phyloP scores from a whole-genome alignment of 2,888 invertebrate genomes.

The Coenonympha glycerion region DNA sequence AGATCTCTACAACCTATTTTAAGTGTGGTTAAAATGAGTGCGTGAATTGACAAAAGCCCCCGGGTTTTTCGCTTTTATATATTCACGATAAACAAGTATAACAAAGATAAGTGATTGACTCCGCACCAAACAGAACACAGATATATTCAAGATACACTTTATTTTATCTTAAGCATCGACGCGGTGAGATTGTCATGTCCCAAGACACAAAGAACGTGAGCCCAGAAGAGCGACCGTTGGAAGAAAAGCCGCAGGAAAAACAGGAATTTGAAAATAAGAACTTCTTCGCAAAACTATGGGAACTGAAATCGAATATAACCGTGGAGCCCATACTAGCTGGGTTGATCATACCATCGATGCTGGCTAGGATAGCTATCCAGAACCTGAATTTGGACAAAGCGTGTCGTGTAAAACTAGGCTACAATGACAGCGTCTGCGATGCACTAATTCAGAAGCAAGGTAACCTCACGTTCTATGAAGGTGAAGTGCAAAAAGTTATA shows the following conservation, averaged over 20 bases:
- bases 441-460: constrained; percentile 49
- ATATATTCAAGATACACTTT: constrained; percentile 36
- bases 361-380: constrained; percentile 79
- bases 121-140: constrained; percentile 31
- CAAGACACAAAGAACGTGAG: constrained; percentile 25
- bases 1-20: no score
- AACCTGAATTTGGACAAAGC: constrained; percentile 66
- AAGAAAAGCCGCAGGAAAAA: constrained; percentile 34
- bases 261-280: constrained; percentile 52
- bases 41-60: no score
- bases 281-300: constrained; percentile 68
- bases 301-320: constrained; percentile 77
- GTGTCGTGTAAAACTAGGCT: constrained; percentile 52
- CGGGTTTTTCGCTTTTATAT: no score
- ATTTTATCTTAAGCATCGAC: constrained; percentile 24
- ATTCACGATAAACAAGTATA: no score
- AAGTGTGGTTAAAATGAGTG: no score
- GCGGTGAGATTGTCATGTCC: constrained; percentile 37
- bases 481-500: constrained; percentile 75
- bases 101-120: constrained; percentile 32
- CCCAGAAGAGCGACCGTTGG: constrained; percentile 50
- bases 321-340: constrained; percentile 84
- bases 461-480: constrained; percentile 78
- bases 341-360: constrained; percentile 78
- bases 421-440: constrained; percentile 55